Base-by-base conservation (phyloP, 2,888 invertebrate species). In the Drosophila nr. medialis region DNA sequence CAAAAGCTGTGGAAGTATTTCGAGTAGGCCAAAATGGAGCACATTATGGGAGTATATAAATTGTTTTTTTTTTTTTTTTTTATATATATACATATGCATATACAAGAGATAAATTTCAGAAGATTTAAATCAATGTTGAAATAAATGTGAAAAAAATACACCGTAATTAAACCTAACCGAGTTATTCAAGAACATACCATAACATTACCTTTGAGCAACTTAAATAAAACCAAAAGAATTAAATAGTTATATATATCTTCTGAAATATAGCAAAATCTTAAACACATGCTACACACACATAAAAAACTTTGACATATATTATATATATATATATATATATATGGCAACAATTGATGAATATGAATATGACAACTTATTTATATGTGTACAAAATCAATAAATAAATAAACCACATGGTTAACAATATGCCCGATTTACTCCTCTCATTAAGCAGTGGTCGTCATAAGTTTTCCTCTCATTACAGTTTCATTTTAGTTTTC, bases 381-480 rank as follows among this genome's bases (percentile, higher is more conserved):
- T 61, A 53, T 70, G 80, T 75, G 80, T 80, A 80, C 62, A 69
- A 65, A 69, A 65, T 51, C 48, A 80, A 70, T 77, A 71, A 77
- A 77, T 30, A 45, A 53, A 61, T 70, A 48, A 70, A 62, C 51
- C 58, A 56, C 50, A 74, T 56, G 59, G 66, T 21, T 24, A 45
- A 45, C 45, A 13, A 45, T 15, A 50, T 58, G 36, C 38, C 42
- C 50, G 21, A 42, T 30, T 51, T 34, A 21, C 18, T 38, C 4
- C 2, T 5, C 34, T 48, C n/a, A 49, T 15, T 11, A 27, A 24
- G 24, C 34, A 65, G 8, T n/a, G n/a, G n/a, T n/a, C n/a, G n/a
- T n/a, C n/a, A n/a, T n/a, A n/a, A n/a, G n/a, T 45, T 15, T 30
- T 21, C 42, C 45, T 15, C 21, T 21, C 8, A 10, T 1, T 21